These are phyloP conservation scores for Rhabdomys pumilio DNA, from an alignment of 2,797 vertebrate genomes.

Conservation along the genomic window DNA sequence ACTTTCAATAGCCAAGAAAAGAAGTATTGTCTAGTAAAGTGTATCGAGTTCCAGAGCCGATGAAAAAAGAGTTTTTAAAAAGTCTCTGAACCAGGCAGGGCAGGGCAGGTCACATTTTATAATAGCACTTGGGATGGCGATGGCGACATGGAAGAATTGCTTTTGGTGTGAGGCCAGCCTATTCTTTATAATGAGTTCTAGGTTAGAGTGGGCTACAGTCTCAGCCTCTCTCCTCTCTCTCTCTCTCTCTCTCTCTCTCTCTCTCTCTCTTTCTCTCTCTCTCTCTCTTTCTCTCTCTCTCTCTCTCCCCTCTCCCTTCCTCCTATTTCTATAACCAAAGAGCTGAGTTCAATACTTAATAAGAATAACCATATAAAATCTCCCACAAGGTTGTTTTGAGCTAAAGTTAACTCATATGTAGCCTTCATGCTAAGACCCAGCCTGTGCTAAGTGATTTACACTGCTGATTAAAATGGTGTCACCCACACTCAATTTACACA, in stretches of 20 bases:
- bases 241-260: background rate
- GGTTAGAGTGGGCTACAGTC: background rate
- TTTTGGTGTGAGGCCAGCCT: background rate
- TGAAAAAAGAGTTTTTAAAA: background rate
- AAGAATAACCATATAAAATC: background rate
- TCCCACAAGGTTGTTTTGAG: background rate
- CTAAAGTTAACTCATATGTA: background rate
- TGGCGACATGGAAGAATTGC: background rate
- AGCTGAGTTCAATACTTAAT: background rate
- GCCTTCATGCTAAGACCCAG: background rate
- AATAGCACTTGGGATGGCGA: background rate
- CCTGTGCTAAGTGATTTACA: background rate
- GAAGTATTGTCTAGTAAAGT: background rate
- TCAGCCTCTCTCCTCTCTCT: background rate
- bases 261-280: too few species aligned
- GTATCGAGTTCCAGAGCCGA: background rate
- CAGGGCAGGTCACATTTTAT: background rate
- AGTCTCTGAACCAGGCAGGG: background rate
- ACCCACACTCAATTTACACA: background rate
- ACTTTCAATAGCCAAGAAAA: background rate
- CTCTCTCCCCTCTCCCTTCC: fast-evolving
- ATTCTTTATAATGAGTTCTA: background rate
- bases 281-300: background rate
- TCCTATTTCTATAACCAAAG: background rate
- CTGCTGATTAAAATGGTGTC: background rate